phyloP scores from a whole-genome alignment of 2,888 invertebrate genomes.

The Andricus curvator region DNA sequence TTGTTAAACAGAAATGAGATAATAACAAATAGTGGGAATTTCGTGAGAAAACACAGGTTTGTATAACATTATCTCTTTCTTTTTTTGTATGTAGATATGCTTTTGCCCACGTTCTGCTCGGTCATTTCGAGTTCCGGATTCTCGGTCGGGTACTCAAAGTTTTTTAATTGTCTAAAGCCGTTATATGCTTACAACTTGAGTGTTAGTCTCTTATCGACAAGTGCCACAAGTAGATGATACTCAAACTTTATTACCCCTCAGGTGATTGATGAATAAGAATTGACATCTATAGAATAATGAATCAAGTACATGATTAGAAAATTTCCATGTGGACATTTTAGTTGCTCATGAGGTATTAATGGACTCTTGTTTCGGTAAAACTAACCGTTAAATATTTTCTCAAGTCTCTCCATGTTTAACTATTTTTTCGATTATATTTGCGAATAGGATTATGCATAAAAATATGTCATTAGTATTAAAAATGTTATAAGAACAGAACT shows the following conservation, averaged over 20 bases:
- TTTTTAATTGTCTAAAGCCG: conserved; percentile 61
- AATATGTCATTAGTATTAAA: not conserved
- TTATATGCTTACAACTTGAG: conserved; percentile 53
- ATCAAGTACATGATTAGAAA: conserved; percentile 20
- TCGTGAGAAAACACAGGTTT: conserved; percentile 12
- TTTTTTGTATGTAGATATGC: not conserved
- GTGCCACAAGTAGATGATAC: conserved; percentile 25
- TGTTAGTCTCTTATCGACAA: conserved; percentile 35
- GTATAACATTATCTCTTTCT: not conserved
- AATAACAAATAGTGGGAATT: not conserved
- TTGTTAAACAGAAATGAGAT: conserved; percentile 15
- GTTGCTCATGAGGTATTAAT: not conserved
- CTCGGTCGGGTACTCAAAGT: conserved; percentile 57
- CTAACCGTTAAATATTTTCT: not conserved
- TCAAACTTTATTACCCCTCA: conserved; percentile 20
- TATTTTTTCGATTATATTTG: not conserved
- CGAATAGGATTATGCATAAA: not conserved
- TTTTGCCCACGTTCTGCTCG: conserved; percentile 12
- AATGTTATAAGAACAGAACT: not conserved
- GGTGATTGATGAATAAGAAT: conserved; percentile 21
- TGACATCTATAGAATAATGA: conserved; percentile 23
- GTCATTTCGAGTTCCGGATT: conserved; percentile 53
- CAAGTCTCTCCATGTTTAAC: not conserved
- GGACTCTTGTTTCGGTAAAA: not conserved
- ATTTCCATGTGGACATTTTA: not conserved